A percentile compares a stretch with the other conserved stretches of the same genome.
phyloP scores from a whole-genome alignment of 2,888 invertebrate species.

The Phytoseiulus persimilis region DNA sequence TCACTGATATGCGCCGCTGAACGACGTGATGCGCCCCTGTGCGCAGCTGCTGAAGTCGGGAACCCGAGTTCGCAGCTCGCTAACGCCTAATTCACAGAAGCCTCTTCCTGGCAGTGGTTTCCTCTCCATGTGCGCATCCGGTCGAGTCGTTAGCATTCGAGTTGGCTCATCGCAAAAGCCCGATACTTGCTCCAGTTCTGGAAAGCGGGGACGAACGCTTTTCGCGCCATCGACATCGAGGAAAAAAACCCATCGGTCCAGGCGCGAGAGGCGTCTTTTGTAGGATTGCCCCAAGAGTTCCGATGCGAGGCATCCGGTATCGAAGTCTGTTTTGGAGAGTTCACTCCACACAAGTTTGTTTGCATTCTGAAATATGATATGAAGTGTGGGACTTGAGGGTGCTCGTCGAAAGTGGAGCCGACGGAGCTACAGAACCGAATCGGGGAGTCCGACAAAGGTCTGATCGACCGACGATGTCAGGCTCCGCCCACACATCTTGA shows the following conservation, averaged over 20 bases:
- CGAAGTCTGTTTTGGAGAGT: not conserved
- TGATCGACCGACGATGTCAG: too few relatives aligned
- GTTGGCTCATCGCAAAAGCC: not conserved
- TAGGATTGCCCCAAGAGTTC: not conserved
- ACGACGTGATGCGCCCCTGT: not conserved
- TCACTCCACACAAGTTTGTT: not conserved
- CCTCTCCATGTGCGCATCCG: not conserved
- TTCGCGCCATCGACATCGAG: not conserved
- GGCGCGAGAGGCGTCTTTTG: not conserved
- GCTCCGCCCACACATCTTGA: too few relatives aligned
- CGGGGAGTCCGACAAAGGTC: too few relatives aligned
- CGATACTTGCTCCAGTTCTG: not conserved
- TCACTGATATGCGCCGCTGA: too few relatives aligned
- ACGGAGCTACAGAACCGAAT: not conserved
- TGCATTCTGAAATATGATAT: not conserved
- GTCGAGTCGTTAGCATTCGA: not conserved
- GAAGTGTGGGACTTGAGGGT: not conserved
- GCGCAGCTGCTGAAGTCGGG: not conserved
- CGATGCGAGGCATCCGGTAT: not conserved
- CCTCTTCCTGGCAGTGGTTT: not conserved
- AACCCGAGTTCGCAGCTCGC: not conserved
- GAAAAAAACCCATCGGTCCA: not conserved
- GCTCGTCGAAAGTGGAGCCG: not conserved
- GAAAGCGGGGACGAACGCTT: not conserved
- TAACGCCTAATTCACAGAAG: not conserved